Conservation (phyloP, 2,888 invertebrate genomes). For the Andrena marginata region DNA sequence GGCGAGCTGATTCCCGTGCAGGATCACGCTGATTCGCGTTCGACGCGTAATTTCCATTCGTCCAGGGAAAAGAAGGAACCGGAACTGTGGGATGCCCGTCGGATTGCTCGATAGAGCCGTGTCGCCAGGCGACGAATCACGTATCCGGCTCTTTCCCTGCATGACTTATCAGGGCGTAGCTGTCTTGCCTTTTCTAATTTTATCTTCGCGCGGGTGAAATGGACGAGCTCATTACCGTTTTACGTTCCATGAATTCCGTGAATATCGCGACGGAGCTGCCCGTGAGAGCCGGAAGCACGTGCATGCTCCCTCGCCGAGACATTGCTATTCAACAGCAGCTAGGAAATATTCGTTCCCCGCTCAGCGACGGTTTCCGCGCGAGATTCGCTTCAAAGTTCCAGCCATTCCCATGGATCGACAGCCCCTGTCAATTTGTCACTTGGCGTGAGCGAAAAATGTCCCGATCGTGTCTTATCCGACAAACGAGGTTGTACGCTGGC, state of each 20-base stretch:
- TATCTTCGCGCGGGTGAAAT: constrained; percentile 26
- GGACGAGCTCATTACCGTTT: constrained; percentile 49
- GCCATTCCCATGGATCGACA: constrained; percentile 37
- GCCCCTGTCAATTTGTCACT: constrained; percentile 54
- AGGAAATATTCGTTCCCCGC: constrained; percentile 26
- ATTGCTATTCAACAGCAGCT: constrained; percentile 31
- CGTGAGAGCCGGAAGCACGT: constrained; percentile 47
- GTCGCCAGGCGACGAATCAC: constrained; percentile 30
- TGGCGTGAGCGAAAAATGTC: constrained; percentile 35
- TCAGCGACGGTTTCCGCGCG: constrained; percentile 14
- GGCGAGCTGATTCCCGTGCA: not conserved
- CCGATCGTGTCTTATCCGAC: constrained; percentile 33
- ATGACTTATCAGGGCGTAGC: constrained; percentile 32
- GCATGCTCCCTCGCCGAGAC: constrained; percentile 1
- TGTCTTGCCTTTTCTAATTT: constrained; percentile 18
- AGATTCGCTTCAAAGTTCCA: constrained; percentile 23
- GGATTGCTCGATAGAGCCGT: constrained; percentile 11
- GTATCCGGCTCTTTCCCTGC: constrained; percentile 25
- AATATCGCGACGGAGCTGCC: constrained; percentile 36
- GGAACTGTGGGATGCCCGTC: constrained; percentile 14
- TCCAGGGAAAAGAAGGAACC: not conserved
- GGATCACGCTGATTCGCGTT: constrained; percentile 10
- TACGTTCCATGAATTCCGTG: constrained; percentile 39
- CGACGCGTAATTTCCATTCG: constrained; percentile 18
- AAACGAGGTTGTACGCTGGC: constrained; percentile 1